Evolutionary conservation across 2,113 vertebrate genomes (phyloP), one percentile per base, ranked within the genome.

Genomic region (Notiomystis cincta): DNA sequence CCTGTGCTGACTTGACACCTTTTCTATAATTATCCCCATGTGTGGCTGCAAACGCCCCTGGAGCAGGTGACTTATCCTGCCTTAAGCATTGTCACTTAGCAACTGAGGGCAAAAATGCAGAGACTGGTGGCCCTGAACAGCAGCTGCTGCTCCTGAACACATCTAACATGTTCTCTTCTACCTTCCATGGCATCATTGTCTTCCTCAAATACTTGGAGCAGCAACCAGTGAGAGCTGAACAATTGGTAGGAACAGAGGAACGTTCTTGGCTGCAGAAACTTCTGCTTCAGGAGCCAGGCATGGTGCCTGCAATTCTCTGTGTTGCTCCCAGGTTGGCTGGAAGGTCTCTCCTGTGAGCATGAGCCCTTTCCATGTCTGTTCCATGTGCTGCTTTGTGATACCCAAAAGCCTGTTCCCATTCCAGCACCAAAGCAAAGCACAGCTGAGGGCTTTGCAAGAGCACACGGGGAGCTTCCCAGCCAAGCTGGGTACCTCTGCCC

Each of bases 361-460:
- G 48, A 27, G 1, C 10, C 27, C 31, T 8, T 3, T 40, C 73
- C 69, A 13, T 45, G 69, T 20, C 50, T 58, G 4, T n/a, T 45
- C 60, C 15, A 1, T 6, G 2, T 4, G 31, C 13, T 33, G 19
- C 4, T 57, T 1, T 1, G 37, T 7, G 90, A 8, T 7, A 3
- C 1, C n/a, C 5, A 4, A 23, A 37, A 23, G 11, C 13, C 37
- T 13, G 15, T 31, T 67, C 57, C 40, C 33, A 16, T 9, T 38
- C 45, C 67, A 44, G 4, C 12, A 1, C 10, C 9, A 16, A 24
- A 38, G 66, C 61, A 51, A 38, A 38, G 7, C 38, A 3, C 0
- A 0, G 47, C 75, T 64, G 30, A 67, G 80, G 38, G 31, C 30
- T 60, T 76, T 60, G 58, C 57, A 51, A n/a, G 51, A 30, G 76